phyloP scores from a whole-genome alignment of 1,140 invertebrate species.

The Schlechtendalia chinensis region DNA sequence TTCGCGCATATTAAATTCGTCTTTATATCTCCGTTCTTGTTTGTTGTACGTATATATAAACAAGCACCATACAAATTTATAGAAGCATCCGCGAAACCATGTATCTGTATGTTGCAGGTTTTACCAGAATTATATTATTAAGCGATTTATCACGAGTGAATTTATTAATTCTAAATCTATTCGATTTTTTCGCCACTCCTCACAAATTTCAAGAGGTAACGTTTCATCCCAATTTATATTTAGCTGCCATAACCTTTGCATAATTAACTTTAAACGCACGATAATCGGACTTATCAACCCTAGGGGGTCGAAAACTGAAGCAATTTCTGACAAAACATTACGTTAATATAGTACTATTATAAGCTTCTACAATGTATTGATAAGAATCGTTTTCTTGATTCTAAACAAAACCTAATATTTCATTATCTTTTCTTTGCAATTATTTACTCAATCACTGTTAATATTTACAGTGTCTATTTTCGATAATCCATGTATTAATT shows the following conservation, averaged over 20 bases:
- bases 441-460: too few relatives aligned
- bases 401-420: too few relatives aligned
- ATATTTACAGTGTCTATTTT: too few relatives aligned
- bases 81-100: background rate
- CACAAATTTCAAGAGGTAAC: background rate
- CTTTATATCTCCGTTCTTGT: conserved; percentile 4
- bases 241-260: conserved; percentile 4
- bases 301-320: too few relatives aligned
- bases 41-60: conserved; percentile 41
- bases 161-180: conserved; percentile 16
- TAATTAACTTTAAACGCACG: background rate
- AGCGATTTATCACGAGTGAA: conserved; percentile 32
- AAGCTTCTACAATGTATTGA: too few relatives aligned
- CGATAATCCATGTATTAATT: background rate
- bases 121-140: background rate
- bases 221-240: conserved; percentile 32
- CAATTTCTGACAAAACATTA: too few relatives aligned
- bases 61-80: conserved; percentile 36
- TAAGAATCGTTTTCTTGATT: too few relatives aligned
- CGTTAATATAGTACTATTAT: too few relatives aligned
- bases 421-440: too few relatives aligned
- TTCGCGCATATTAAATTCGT: conserved; percentile 55
- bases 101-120: background rate
- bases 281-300: background rate
- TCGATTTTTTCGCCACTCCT: conserved; percentile 8